Evolutionary conservation across 1,140 invertebrate genomes (phyloP).

Genomic region (Plectrocnemia conspersa): DNA sequence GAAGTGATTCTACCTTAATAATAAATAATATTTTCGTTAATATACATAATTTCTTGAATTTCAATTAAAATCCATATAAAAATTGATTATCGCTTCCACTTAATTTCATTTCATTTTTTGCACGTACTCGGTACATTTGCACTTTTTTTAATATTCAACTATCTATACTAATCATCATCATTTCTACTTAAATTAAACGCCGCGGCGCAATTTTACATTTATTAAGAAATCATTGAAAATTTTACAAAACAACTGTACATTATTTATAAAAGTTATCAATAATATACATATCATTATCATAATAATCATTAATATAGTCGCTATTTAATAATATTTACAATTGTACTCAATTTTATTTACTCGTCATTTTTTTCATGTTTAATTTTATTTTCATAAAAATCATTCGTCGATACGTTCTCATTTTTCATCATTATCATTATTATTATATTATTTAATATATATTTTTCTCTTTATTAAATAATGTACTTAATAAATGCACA

Average conservation of each 20-base stretch:
- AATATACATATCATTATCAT: too few relatives aligned
- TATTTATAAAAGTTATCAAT: too few relatives aligned
- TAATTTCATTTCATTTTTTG: conserved; percentile 6
- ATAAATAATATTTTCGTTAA: too few relatives aligned
- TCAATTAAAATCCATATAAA: conserved; percentile 9
- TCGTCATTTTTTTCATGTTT: too few relatives aligned
- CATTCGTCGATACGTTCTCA: too few relatives aligned
- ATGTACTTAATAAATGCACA: conserved; percentile 15
- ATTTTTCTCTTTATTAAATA: conserved; percentile 4
- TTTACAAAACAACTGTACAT: conserved; percentile 23
- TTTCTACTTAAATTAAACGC: too few relatives aligned
- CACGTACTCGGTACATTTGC: conserved; percentile 25
- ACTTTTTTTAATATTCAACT: conserved; percentile 19
- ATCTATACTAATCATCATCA: conserved; percentile 17
- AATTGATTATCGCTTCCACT: conserved; percentile 4
- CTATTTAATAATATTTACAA: too few relatives aligned
- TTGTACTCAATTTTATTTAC: too few relatives aligned
- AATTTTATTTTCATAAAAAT: too few relatives aligned
- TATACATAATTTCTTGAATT: too few relatives aligned
- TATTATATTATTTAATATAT: conserved; percentile 10
- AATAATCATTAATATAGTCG: too few relatives aligned
- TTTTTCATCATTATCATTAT: conserved; percentile 11
- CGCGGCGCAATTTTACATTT: not conserved
- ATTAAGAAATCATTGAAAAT: conserved; percentile 12
- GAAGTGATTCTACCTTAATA: too few relatives aligned